Evolutionary conservation across 2,797 vertebrate species (phyloP), one percentile per base, ranked within the genome.

Genomic region (Myotis planiceps): DNA sequence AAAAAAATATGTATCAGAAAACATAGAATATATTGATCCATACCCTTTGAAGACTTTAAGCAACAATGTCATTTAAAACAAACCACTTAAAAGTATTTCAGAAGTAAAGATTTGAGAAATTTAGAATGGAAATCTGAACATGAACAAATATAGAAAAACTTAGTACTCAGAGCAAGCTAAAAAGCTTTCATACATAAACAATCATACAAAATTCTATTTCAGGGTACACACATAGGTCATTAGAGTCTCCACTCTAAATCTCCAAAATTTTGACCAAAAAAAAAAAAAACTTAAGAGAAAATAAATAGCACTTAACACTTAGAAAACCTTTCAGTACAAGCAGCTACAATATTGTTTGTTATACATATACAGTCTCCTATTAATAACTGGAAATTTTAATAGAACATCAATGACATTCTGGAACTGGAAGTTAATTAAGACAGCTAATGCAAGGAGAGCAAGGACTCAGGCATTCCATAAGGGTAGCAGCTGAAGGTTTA

Each of bases 381-480:
- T 84, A 51, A 42, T 88, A 76, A 72, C 8, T 95, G 25, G 63
- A 85, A 94, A 76, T 39, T 82, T 85, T 79, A 82, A 80, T 32
- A 72, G 32, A 89, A 29, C 49, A 94, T 45, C 65, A 92, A 90
- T 2, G 66, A 89, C 60, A 90, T 72, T 92, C 58, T 90, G 27
- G 34, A 93, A 76, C 5, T 76, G 47, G 32, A 42, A 68, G 32
- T 87, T 82, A 69, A 82, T 87, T 82, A 69, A 82, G 42, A 83
- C 6, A 37, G 47, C 51, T 92, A 87, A 96, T 47, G 58, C 65
- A 29, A 94, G 86, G 68, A 93, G 18, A 95, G 85, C 94, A 94
- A 94, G 92, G 90, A 71, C 72, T 96, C 72, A 92, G 83, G 83
- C 80, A 92, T 91, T 96, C 82, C 42, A 1, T n/a, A 86, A 80